Percentiles rank a stretch among this genome's conserved stretches.
Evolutionary conservation across 2,113 vertebrate genomes (phyloP).

Genomic region (Gila orcuttii): DNA sequence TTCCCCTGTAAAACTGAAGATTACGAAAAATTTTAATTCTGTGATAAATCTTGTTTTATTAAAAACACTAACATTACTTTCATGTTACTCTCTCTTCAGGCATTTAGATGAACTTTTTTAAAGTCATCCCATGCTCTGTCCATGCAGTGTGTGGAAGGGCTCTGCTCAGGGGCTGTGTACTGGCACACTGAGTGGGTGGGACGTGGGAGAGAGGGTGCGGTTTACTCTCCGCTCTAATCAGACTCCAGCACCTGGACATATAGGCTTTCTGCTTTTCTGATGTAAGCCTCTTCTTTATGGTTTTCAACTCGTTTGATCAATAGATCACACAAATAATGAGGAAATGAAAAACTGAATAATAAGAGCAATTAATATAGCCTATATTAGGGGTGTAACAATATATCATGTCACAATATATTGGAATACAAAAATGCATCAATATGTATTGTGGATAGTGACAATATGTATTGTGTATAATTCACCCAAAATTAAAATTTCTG

Average conservation of each 20-base stretch:
- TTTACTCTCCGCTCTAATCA: conserved; percentile 36
- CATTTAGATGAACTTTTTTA: neutral
- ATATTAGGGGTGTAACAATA: too few species aligned
- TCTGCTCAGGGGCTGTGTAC: neutral
- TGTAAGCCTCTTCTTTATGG: neutral
- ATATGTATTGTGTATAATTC: too few species aligned
- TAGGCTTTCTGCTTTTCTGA: neutral
- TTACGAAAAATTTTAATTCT: neutral
- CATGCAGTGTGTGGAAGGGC: neutral
- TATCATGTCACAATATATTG: too few species aligned
- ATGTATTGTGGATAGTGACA: too few species aligned
- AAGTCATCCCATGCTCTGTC: neutral
- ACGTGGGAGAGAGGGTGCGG: conserved; percentile 44
- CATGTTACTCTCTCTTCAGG: neutral
- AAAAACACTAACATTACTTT: neutral
- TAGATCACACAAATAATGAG: neutral
- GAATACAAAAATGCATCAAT: too few species aligned
- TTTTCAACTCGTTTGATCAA: neutral
- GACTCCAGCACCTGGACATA: conserved; percentile 19
- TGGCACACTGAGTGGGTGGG: conserved; percentile 14
- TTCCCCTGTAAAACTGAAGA: neutral
- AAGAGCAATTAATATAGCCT: too few species aligned
- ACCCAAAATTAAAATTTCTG: too few species aligned
- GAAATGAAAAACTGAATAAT: too few species aligned
- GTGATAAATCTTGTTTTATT: neutral